A percentile compares a stretch with the other conserved stretches of the same genome.
Evolutionary conservation across 2,113 vertebrate species (phyloP).

Genomic region (Irena cyanogastra): DNA sequence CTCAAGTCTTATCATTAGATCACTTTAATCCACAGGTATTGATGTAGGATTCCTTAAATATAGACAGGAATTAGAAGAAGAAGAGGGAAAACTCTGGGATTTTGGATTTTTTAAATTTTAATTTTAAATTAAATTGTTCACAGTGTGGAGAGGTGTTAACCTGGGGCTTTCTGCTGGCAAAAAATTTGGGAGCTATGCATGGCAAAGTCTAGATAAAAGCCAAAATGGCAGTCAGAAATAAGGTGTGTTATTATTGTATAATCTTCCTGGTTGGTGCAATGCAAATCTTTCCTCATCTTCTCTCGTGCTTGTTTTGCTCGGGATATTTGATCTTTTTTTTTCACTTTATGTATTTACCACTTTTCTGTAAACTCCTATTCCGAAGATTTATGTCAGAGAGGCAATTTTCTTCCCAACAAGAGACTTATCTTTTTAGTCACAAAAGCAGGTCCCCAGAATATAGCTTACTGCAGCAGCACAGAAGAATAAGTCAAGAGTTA

Average conservation of each 20-base stretch:
- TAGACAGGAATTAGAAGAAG: background rate
- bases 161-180: background rate
- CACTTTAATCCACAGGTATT: background rate
- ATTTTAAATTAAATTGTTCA: background rate
- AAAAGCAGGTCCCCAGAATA: conserved; percentile 32
- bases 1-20: background rate
- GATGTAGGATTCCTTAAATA: background rate
- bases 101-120: background rate
- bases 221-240: background rate
- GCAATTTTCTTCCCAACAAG: conserved; percentile 44
- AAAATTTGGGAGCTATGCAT: fast-evolving
- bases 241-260: background rate
- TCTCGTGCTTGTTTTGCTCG: background rate
- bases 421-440: conserved; percentile 44
- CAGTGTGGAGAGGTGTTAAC: background rate
- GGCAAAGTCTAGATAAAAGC: background rate
- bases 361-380: background rate
- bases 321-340: background rate
- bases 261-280: background rate
- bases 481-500: conserved; percentile 53
- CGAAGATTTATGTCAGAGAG: conserved; percentile 36
- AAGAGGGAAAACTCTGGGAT: background rate
- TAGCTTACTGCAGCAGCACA: conserved; percentile 17
- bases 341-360: background rate
- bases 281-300: background rate